These are phyloP conservation scores for Planococcus citri DNA, from an alignment of 1,140 invertebrate species.

Conservation along the genomic window DNA sequence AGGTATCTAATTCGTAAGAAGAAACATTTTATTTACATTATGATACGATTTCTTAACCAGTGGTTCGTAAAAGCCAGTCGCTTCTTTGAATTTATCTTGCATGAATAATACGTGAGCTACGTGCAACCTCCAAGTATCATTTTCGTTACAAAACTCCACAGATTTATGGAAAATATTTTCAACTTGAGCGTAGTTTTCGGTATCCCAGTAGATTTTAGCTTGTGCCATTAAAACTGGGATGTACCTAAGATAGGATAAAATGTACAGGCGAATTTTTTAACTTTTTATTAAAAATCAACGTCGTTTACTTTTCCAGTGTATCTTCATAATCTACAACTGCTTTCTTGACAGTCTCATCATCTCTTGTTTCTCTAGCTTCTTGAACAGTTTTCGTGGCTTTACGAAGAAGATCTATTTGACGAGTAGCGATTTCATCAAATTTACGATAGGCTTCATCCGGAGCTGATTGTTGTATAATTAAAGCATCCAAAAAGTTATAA, in stretches of 20 bases:
- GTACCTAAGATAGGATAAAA: slow-evolving; percentile 39
- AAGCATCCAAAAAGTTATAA: slow-evolving; percentile 80
- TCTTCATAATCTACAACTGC: slow-evolving; percentile 89
- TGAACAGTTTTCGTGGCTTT: slow-evolving; percentile 89
- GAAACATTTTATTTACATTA: slow-evolving; percentile 46
- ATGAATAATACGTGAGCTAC: slow-evolving; percentile 98
- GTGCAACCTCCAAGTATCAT: slow-evolving; percentile 93
- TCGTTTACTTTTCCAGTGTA: slow-evolving; percentile 63
- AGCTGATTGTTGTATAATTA: slow-evolving; percentile 95
- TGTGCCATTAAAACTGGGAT: slow-evolving; percentile 96
- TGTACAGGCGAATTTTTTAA: neutral
- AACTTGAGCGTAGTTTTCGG: slow-evolving; percentile 89
- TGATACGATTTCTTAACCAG: slow-evolving; percentile 95
- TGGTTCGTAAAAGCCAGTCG: slow-evolving; percentile 95
- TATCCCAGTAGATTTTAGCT: slow-evolving; percentile 97
- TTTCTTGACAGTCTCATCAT: slow-evolving; percentile 78
- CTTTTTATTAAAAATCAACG: neutral
- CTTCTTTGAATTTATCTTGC: slow-evolving; percentile 98
- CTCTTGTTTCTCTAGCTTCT: slow-evolving; percentile 73
- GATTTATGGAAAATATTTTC: slow-evolving; percentile 92
- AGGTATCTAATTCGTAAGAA: neutral
- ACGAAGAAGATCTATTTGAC: slow-evolving; percentile 77
- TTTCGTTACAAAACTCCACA: slow-evolving; percentile 95
- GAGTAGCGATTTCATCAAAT: slow-evolving; percentile 86
- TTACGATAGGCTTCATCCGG: slow-evolving; percentile 95